Conservation (phyloP, 2,888 invertebrate species). For the Polydrusus tereticollis region DNA sequence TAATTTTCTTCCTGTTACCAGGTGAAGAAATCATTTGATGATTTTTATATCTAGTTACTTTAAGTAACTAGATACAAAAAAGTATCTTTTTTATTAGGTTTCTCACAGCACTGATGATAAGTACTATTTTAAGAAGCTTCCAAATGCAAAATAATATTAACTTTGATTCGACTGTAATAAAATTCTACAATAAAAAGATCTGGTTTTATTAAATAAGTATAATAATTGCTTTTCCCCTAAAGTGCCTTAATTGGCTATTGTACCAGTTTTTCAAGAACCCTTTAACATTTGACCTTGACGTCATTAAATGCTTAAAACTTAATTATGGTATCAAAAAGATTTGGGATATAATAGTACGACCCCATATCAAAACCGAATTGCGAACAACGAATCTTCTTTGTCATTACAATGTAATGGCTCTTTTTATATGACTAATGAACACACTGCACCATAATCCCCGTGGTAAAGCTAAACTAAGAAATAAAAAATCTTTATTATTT, state of each 20-base stretch:
- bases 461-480: constrained; percentile 50
- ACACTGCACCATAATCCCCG: constrained; percentile 54
- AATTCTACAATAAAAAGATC: neutral
- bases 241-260: constrained; percentile 24
- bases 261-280: constrained; percentile 23
- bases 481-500: constrained; percentile 25
- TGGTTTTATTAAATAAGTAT: neutral
- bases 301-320: constrained; percentile 38
- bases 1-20: too few relatives aligned
- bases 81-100: too few relatives aligned
- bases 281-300: constrained; percentile 38
- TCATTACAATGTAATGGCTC: constrained; percentile 53
- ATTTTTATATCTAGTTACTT: too few relatives aligned
- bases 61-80: too few relatives aligned
- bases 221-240: neutral
- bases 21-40: too few relatives aligned
- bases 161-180: too few relatives aligned
- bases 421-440: constrained; percentile 53
- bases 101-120: too few relatives aligned
- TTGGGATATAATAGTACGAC: constrained; percentile 24
- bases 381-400: constrained; percentile 48
- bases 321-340: constrained; percentile 40
- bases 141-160: too few relatives aligned
- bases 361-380: constrained; percentile 35
- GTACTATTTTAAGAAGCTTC: too few relatives aligned